These are phyloP conservation scores for Hylia prasina DNA, from an alignment of 2,113 vertebrate genomes.

Conservation along the genomic window DNA sequence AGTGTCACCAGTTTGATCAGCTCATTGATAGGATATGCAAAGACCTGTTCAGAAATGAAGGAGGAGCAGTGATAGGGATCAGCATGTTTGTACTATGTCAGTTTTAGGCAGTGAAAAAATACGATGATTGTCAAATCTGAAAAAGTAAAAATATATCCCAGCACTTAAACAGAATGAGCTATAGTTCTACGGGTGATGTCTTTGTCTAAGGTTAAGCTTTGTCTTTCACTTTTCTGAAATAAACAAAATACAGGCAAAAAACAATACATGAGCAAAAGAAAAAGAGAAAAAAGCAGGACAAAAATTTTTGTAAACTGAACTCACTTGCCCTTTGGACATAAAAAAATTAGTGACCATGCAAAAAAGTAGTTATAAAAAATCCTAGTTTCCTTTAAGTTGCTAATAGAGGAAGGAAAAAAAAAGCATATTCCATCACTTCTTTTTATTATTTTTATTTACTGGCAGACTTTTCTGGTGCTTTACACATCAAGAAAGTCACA, in stretches of 20 bases:
- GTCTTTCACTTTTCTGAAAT: background rate
- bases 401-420: background rate
- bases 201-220: background rate
- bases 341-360: too few relatives aligned
- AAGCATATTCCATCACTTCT: background rate
- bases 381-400: too few relatives aligned
- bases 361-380: too few relatives aligned
- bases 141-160: conserved; percentile 17
- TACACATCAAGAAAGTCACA: background rate
- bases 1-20: conserved; percentile 39
- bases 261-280: background rate
- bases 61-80: background rate
- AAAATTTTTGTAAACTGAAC: background rate
- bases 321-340: background rate
- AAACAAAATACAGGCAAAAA: background rate
- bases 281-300: background rate
- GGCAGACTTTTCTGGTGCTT: background rate
- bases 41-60: conserved; percentile 24
- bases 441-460: background rate
- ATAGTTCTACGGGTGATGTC: background rate
- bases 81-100: background rate
- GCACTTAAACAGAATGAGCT: background rate
- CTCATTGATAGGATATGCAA: conserved; percentile 52
- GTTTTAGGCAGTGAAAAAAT: background rate
- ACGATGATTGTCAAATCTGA: background rate